Evolutionary conservation across 2,797 vertebrate genomes (phyloP).

Genomic region (Triplophysa yarkandensis): DNA sequence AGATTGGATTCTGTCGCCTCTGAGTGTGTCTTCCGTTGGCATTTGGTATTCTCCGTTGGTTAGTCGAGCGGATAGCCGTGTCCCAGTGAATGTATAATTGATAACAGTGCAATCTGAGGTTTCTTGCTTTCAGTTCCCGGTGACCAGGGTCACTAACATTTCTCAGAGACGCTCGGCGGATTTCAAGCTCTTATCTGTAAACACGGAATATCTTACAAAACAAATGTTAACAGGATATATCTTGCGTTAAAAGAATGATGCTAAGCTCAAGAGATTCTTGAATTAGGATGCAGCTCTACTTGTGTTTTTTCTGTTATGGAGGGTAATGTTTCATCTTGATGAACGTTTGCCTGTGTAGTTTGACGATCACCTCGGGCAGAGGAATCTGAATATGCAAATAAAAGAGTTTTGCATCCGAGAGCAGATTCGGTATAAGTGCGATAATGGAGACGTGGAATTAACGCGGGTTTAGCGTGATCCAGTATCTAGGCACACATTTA

Average conservation of each 20-base stretch:
- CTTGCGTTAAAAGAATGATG: not conserved
- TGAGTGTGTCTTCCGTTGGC: not conserved
- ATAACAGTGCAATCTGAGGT: conserved; percentile 28
- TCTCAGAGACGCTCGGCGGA: not conserved
- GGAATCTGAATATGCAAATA: conserved; percentile 57
- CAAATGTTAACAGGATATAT: conserved; percentile 16
- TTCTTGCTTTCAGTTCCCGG: conserved; percentile 19
- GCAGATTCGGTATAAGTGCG: conserved; percentile 35
- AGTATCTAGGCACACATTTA: not conserved
- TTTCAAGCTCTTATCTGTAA: not conserved
- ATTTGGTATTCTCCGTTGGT: not conserved
- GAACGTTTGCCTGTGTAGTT: conserved; percentile 48
- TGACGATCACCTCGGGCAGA: conserved; percentile 50
- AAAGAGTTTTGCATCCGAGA: conserved; percentile 20
- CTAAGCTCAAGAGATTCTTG: conserved; percentile 15
- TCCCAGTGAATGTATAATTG: conserved; percentile 35
- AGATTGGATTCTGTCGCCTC: conserved; percentile 12
- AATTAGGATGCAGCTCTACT: conserved; percentile 15
- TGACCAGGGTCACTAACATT: conserved; percentile 4
- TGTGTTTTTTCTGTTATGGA: conserved; percentile 44
- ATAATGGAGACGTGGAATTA: conserved; percentile 38
- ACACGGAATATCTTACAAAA: not conserved
- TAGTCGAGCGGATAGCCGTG: conserved; percentile 4
- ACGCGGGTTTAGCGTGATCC: conserved; percentile 40
- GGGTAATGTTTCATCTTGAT: conserved; percentile 51